A percentile compares a stretch with the other conserved stretches of the same genome.
Conservation (phyloP, 2,113 vertebrate species). For the Anolis sagrei region DNA sequence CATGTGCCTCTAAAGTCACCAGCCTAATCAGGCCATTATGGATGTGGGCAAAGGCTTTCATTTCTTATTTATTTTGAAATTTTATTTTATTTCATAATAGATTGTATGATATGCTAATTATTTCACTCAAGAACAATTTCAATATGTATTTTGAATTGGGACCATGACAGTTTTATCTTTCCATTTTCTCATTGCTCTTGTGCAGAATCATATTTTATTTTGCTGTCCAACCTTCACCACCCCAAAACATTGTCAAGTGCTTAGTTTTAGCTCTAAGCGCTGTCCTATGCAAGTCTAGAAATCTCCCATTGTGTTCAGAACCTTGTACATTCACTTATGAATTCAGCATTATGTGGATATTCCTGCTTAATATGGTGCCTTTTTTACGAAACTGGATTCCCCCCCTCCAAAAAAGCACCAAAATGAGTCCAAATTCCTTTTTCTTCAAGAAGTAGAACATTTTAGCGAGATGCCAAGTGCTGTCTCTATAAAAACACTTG, state of each 20-base stretch:
- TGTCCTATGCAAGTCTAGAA: neutral
- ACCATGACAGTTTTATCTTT: slow-evolving; percentile 37
- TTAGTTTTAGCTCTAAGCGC: neutral
- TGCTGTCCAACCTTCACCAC: neutral
- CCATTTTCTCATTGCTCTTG: slow-evolving; percentile 41
- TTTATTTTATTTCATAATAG: neutral
- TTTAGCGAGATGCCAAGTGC: slow-evolving; percentile 33
- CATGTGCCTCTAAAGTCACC: neutral
- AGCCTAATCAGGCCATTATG: neutral
- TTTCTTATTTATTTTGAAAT: slow-evolving; percentile 26
- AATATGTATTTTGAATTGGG: slow-evolving; percentile 23
- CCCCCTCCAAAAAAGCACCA: neutral
- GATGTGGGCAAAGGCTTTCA: slow-evolving; percentile 27
- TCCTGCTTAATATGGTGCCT: slow-evolving; percentile 28
- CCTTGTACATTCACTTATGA: slow-evolving; percentile 44
- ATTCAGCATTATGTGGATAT: slow-evolving; percentile 31
- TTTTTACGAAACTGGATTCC: neutral
- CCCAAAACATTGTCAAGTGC: neutral
- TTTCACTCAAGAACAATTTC: slow-evolving; percentile 33
- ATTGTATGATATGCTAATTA: slow-evolving; percentile 40
- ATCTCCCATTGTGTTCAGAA: neutral
- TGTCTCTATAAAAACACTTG: slow-evolving; percentile 20
- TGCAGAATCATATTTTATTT: slow-evolving; percentile 7
- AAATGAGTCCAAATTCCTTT: slow-evolving; percentile 1
- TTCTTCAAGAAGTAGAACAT: neutral